Evolutionary conservation across 23 tunicate genomes (phyloP).

Genomic region (Botrylloides violaceus): DNA sequence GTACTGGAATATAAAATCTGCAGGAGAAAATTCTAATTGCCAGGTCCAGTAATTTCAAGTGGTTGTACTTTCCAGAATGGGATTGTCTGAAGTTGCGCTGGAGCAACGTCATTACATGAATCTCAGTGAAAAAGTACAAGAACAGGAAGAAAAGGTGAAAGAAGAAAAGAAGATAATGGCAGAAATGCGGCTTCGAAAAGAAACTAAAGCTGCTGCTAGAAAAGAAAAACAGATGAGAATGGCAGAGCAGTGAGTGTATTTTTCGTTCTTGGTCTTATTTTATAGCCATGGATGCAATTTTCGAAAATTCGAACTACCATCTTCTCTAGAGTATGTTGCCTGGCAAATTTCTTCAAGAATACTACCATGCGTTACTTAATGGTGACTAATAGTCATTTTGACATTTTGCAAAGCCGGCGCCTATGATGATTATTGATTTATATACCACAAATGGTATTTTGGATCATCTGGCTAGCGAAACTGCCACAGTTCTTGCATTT

Average conservation of each 20-base stretch:
- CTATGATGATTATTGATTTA: no score
- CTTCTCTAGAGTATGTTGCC: no score
- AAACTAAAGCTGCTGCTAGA: constrained; percentile 15
- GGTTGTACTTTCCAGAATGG: constrained; percentile 28
- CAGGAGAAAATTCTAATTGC: neutral
- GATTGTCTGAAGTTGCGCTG: constrained; percentile 28
- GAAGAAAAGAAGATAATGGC: constrained; percentile 75
- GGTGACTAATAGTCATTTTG: no score
- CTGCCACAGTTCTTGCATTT: no score
- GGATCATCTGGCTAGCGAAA: no score
- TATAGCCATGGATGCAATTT: constrained; percentile 14
- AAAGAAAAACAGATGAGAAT: constrained; percentile 10
- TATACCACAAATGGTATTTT: no score
- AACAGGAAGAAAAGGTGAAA: constrained; percentile 54
- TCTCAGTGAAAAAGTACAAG: constrained; percentile 66
- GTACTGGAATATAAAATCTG: neutral
- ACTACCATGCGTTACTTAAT: no score
- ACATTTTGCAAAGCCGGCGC: no score
- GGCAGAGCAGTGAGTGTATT: constrained; percentile 42
- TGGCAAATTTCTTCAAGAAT: no score
- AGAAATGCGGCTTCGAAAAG: constrained; percentile 49
- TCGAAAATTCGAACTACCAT: no score
- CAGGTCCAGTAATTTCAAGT: neutral
- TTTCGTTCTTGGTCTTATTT: neutral
- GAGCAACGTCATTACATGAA: constrained; percentile 74